Percentiles rank a stretch among this genome's conserved stretches.
These are phyloP conservation scores for Falcunculus frontatus DNA, from an alignment of 2,113 vertebrate species.

Conservation along the genomic window DNA sequence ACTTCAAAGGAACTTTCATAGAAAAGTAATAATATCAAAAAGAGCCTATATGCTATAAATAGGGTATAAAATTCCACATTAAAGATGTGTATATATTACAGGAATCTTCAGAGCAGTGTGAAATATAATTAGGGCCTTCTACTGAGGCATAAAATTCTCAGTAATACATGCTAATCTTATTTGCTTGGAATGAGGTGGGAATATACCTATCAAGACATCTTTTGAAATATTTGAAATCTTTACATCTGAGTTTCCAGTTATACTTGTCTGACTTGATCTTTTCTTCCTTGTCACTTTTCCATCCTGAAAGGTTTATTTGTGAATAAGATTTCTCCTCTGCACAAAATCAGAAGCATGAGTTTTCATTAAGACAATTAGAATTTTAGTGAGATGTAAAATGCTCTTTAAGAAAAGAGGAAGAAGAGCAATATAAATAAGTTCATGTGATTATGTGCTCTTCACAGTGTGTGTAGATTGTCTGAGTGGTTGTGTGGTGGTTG, in stretches of 20 bases:
- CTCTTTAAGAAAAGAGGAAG: not conserved
- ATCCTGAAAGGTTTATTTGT: not conserved
- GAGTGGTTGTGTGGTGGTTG: not conserved
- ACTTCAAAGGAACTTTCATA: conserved; percentile 53
- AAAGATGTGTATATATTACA: conserved; percentile 59
- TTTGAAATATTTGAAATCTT: conserved; percentile 45
- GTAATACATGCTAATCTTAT: conserved; percentile 47
- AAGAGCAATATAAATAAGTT: not conserved
- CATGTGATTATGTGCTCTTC: not conserved
- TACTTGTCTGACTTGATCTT: conserved; percentile 30
- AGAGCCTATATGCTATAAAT: conserved; percentile 56
- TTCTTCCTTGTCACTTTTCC: not conserved
- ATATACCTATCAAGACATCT: conserved; percentile 45
- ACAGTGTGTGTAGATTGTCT: not conserved
- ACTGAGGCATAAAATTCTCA: conserved; percentile 50
- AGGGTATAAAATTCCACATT: conserved; percentile 64
- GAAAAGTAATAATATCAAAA: conserved; percentile 64
- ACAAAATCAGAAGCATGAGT: not conserved
- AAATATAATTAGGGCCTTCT: conserved; percentile 62
- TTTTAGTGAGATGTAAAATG: not conserved
- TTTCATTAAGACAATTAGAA: not conserved
- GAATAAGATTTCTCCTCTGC: not conserved
- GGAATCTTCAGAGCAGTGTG: conserved; percentile 47
- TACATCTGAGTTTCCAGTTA: conserved; percentile 12
- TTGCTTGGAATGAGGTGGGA: conserved; percentile 54